Conservation (phyloP, 2,797 vertebrate genomes). For the Sus cebifrons region DNA sequence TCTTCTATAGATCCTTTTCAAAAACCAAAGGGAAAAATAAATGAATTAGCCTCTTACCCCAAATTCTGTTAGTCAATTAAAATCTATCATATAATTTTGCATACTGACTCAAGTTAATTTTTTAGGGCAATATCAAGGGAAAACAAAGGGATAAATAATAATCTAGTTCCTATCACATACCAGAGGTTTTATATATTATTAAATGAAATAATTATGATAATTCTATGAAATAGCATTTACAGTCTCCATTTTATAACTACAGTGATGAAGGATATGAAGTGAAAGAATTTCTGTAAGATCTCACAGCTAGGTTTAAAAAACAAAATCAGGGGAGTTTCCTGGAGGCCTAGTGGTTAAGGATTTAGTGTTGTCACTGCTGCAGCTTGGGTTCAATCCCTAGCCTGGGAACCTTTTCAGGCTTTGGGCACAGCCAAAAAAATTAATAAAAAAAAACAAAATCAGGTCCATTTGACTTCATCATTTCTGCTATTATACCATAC, state of each 20-base stretch:
- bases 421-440: no score
- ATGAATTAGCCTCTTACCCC: neutral
- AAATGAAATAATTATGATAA: constrained; percentile 2
- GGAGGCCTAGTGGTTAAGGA: no score
- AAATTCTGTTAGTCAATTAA: neutral
- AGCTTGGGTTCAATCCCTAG: no score
- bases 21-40: neutral
- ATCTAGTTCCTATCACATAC: neutral
- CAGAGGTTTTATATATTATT: neutral
- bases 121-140: constrained; percentile 26
- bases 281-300: constrained; percentile 42
- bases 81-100: neutral
- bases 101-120: neutral
- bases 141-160: neutral
- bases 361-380: no score
- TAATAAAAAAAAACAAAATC: neutral
- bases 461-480: neutral
- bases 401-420: no score
- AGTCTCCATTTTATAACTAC: neutral
- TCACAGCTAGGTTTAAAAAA: constrained; percentile 1
- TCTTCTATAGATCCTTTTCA: neutral
- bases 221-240: neutral
- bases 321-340: neutral
- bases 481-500: neutral
- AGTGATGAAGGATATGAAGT: neutral